A percentile compares a stretch with the other conserved stretches of the same genome.
Evolutionary conservation across 2,113 vertebrate species (phyloP).

Genomic region (Lynx canadensis): DNA sequence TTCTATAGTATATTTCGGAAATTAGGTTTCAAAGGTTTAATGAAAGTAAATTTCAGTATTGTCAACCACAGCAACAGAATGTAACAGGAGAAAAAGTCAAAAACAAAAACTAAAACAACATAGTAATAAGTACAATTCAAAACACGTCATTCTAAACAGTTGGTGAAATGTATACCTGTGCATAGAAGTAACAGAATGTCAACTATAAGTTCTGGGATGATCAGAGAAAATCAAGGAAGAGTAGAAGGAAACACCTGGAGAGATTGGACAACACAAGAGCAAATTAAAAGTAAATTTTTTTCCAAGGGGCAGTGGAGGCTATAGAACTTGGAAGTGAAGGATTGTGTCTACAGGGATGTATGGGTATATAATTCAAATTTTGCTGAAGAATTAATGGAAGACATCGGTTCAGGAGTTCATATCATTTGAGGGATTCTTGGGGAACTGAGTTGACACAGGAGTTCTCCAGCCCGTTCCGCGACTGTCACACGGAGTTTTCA

Average conservation of each 20-base stretch:
- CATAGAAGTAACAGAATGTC: background rate
- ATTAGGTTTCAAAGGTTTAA: slow-evolving; percentile 56
- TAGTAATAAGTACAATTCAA: background rate
- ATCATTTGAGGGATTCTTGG: background rate
- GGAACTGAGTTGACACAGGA: background rate
- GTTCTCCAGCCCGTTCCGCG: background rate
- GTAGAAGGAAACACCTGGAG: background rate
- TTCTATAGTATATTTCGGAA: slow-evolving; percentile 56
- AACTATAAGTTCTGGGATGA: background rate
- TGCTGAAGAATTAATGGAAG: background rate
- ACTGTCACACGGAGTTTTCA: background rate
- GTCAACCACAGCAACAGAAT: background rate
- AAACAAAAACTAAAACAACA: slow-evolving; percentile 31
- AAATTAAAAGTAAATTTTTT: background rate
- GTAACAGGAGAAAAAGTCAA: background rate
- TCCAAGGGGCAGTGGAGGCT: background rate
- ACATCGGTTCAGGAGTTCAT: background rate
- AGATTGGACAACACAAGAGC: background rate
- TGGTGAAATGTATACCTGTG: background rate
- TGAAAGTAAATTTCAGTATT: slow-evolving; percentile 56
- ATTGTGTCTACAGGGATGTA: background rate
- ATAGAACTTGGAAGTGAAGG: background rate
- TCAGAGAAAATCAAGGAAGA: background rate
- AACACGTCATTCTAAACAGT: background rate
- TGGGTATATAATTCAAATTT: background rate